Conservation (phyloP, 2,797 vertebrate genomes). For the Acomys russatus region DNA sequence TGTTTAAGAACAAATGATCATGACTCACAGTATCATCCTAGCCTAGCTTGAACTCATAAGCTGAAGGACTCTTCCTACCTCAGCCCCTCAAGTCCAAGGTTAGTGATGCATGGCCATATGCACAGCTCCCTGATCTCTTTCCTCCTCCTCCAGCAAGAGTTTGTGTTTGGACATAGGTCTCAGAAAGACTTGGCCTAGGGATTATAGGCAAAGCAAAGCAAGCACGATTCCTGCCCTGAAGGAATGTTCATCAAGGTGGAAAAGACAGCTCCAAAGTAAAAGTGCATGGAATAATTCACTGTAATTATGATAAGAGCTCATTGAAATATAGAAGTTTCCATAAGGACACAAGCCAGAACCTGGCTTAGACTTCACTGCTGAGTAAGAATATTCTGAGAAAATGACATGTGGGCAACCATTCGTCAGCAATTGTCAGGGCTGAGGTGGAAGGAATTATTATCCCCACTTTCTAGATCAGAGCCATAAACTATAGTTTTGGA, state of each 20-base stretch:
- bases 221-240: neutral
- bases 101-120: neutral
- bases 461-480: neutral
- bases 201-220: neutral
- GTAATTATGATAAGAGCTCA: neutral
- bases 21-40: neutral
- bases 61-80: neutral
- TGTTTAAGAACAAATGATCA: neutral
- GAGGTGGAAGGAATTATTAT: neutral
- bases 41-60: neutral
- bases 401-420: neutral
- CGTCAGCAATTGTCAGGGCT: neutral
- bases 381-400: neutral
- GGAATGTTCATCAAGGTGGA: neutral
- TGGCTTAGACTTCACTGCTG: neutral
- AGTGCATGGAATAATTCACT: neutral
- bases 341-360: neutral
- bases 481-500: too few species aligned
- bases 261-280: neutral
- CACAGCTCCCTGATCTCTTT: neutral
- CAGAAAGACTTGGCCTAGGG: neutral
- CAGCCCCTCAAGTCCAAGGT: neutral
- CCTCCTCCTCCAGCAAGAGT: neutral
- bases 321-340: neutral
- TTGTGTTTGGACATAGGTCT: neutral